Base-by-base conservation (phyloP, 2,888 invertebrate genomes). In the Nycteola revayana region DNA sequence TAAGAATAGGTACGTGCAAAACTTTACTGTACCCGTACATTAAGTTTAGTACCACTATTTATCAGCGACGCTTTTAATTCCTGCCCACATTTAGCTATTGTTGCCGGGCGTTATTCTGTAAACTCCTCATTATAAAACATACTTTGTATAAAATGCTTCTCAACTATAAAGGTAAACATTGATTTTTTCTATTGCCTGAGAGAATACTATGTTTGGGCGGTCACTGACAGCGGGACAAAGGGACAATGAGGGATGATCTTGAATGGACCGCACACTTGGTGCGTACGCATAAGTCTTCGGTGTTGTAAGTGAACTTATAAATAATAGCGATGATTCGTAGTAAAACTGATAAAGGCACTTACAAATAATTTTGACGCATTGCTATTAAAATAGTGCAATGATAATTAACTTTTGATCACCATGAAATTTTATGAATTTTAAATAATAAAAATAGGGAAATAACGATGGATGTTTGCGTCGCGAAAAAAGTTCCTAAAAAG, bases 101-200 rank as follows among this genome's bases (percentile, higher is more conserved):
- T 88, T 65, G 58, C 68, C 79, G 77, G 80, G 87, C 88, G 88
- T 87, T 81, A 86, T 82, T 84, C 86, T 86, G 87, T 86, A 87
- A 87, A 82, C 59, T 73, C 63, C 80, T 85, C 82, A 83, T 86
- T 86, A 86, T 85, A 67, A 75, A 72, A 70, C 71, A 74, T 74
- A 83, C 84, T 85, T 84, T 87, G 85, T 86, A 83, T 85, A 78
- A 85, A 85, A 86, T 82, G 73, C 7, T 74, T 82, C 77, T 85
- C 77, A 70, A 84, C 75, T 85, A 85, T 85, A 84, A 88, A 86
- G 79, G 85, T 88, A 88, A 88, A 88, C 86, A 88, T 81, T 76
- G 78, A 66, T 79, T 84, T 88, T 87, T 85, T 78, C 64, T 60
- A 67, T 48, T 53, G 68, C 53, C 66, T 67, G 72, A 86, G 82